Evolutionary conservation across 2,113 vertebrate genomes (phyloP).

Genomic region (Sakesphorus luctuosus): DNA sequence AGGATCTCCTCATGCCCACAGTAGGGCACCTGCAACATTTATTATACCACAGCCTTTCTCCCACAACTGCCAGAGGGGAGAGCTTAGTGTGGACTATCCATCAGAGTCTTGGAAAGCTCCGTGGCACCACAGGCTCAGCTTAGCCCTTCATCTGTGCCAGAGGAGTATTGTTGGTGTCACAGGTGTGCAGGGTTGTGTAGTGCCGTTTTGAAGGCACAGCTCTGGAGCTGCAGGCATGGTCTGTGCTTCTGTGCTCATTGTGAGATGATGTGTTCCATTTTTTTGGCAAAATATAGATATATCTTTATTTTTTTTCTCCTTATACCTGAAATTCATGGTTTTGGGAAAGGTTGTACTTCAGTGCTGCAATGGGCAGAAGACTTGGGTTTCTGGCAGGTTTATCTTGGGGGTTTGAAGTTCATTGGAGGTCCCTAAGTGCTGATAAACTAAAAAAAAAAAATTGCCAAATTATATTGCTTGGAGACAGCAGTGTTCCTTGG

Average conservation of each 20-base stretch:
- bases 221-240: neutral
- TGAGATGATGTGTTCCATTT: rapidly evolving
- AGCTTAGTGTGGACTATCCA: neutral
- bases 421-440: neutral
- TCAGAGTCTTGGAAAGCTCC: neutral
- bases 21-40: neutral
- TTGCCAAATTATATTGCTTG: rapidly evolving
- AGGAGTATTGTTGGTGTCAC: neutral
- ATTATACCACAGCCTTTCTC: neutral
- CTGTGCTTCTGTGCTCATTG: neutral
- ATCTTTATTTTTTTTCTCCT: neutral
- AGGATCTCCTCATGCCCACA: rapidly evolving
- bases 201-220: neutral
- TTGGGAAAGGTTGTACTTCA: neutral
- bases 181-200: neutral
- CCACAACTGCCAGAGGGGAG: neutral
- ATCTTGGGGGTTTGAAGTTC: neutral
- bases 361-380: neutral
- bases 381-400: neutral
- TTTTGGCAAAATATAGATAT: neutral
- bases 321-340: rapidly evolving
- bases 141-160: neutral
- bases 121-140: neutral
- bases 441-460: neutral
- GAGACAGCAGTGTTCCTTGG: neutral